phyloP scores from a whole-genome alignment of 2,113 vertebrate species.

The Nothocercus julius region DNA sequence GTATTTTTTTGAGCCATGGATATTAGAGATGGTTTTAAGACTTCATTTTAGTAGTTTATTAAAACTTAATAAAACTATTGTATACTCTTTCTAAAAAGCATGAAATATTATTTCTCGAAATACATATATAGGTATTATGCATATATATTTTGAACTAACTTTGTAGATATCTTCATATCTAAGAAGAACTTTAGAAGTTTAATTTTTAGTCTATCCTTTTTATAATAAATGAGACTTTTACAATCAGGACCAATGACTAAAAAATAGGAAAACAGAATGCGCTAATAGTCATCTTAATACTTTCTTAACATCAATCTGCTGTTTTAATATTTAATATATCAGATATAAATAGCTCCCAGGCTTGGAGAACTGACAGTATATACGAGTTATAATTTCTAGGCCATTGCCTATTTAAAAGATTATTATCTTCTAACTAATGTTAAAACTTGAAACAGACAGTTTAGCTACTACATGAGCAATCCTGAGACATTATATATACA shows the following conservation, averaged over 20 bases:
- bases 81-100: background rate
- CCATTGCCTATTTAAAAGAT: background rate
- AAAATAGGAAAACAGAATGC: background rate
- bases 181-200: background rate
- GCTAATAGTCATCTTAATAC: background rate
- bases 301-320: background rate
- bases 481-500: accelerated
- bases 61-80: background rate
- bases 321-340: conserved; percentile 8
- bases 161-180: background rate
- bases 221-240: background rate
- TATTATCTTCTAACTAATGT: background rate
- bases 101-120: background rate
- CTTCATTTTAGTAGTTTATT: background rate
- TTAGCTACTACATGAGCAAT: background rate
- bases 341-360: background rate
- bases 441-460: background rate
- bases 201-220: background rate
- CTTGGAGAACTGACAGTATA: background rate
- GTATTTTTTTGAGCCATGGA: too few species aligned
- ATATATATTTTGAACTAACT: background rate
- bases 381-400: conserved; percentile 13
- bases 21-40: background rate
- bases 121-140: background rate
- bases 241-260: background rate